Conservation (phyloP, 2,797 vertebrate genomes). For the Lagorchestes hirsutus region DNA sequence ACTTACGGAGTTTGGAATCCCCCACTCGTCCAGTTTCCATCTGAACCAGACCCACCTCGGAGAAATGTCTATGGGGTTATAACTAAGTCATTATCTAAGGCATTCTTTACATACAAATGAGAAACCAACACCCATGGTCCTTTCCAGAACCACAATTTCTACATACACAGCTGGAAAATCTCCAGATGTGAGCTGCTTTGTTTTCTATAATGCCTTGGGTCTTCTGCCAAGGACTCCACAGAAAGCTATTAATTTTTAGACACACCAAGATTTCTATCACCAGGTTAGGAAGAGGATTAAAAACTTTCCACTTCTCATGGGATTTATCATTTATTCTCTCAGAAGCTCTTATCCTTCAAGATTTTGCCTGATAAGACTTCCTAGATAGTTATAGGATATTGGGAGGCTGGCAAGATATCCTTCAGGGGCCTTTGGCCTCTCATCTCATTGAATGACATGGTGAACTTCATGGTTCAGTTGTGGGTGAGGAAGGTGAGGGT, state of each 20-base stretch:
- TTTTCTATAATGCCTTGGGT: background rate
- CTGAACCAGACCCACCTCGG: background rate
- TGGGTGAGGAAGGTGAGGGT: background rate
- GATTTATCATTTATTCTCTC: background rate
- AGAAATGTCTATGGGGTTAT: accelerated
- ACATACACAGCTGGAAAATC: background rate
- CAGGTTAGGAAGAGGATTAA: background rate
- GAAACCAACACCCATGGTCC: background rate
- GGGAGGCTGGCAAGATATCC: background rate
- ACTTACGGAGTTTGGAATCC: background rate
- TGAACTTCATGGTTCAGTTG: background rate
- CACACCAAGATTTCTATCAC: background rate
- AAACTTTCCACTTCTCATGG: background rate
- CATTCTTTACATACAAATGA: background rate
- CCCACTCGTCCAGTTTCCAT: background rate
- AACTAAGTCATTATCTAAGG: accelerated
- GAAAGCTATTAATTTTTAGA: background rate
- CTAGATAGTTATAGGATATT: background rate
- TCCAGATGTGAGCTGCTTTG: background rate
- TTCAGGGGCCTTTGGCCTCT: background rate
- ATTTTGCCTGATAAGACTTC: background rate
- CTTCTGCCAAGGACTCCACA: background rate
- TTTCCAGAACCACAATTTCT: background rate
- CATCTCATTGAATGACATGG: background rate
- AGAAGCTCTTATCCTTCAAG: background rate